phyloP scores from a whole-genome alignment of 2,797 vertebrate genomes.

The Pristis pectinata region DNA sequence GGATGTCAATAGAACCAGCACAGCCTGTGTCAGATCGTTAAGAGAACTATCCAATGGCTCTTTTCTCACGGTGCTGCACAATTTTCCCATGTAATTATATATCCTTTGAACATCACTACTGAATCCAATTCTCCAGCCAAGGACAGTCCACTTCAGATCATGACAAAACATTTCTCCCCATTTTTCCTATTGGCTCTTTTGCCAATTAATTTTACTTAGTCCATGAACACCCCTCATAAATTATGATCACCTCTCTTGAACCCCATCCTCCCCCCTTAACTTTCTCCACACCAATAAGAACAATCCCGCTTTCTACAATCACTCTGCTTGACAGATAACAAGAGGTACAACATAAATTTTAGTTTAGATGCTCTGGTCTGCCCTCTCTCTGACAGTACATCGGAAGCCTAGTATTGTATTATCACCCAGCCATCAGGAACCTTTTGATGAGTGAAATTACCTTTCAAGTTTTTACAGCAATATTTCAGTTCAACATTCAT shows the following conservation, averaged over 20 bases:
- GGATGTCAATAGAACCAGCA: background rate
- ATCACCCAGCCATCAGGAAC: background rate
- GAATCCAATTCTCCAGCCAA: background rate
- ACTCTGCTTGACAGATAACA: background rate
- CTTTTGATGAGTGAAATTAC: background rate
- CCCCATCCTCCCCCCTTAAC: background rate
- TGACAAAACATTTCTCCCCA: background rate
- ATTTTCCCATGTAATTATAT: background rate
- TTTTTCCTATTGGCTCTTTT: background rate
- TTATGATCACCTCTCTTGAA: background rate
- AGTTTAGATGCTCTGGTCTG: background rate
- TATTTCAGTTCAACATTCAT: background rate
- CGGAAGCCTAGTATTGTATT: background rate
- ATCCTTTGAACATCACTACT: background rate
- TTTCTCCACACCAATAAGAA: background rate
- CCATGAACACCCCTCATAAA: background rate
- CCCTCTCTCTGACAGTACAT: background rate
- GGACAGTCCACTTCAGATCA: background rate
- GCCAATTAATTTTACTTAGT: background rate
- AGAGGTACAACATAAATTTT: too few relatives aligned
- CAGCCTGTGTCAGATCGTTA: background rate
- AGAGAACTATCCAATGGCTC: background rate
- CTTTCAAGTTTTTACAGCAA: background rate
- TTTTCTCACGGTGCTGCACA: background rate
- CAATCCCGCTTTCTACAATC: background rate